A percentile compares a stretch with the other conserved stretches of the same genome.
Evolutionary conservation across 2,113 vertebrate species (phyloP).

Genomic region (Bubo blakistoni): DNA sequence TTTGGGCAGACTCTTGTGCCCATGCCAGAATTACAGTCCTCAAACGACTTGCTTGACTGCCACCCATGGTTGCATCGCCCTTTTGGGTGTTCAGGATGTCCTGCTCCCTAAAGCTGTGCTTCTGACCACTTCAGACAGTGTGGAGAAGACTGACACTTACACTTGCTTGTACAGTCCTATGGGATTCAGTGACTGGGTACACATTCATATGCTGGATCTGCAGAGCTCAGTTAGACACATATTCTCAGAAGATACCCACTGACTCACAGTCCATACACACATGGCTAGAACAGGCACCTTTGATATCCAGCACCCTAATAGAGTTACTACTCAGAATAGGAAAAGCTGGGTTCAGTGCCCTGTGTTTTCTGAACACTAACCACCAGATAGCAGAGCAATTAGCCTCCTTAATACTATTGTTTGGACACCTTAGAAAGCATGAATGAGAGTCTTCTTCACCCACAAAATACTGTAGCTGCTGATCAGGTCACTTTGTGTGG

Average conservation of each 20-base stretch:
- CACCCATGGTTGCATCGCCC: rapidly evolving
- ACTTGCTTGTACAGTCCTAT: neutral
- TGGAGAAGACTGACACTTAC: neutral
- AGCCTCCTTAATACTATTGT: neutral
- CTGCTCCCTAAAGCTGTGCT: neutral
- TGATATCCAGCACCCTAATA: neutral
- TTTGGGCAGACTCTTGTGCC: rapidly evolving
- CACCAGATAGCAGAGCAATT: neutral
- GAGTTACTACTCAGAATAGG: rapidly evolving
- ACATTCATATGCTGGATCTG: neutral
- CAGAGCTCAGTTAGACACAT: neutral
- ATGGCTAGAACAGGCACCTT: neutral
- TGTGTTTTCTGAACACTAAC: neutral
- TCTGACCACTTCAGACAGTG: neutral
- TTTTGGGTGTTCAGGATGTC: neutral
- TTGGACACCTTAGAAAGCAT: neutral
- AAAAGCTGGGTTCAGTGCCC: neutral
- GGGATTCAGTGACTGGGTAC: neutral
- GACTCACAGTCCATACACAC: neutral
- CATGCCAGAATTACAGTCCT: neutral
- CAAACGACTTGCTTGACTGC: neutral
- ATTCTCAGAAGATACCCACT: neutral
- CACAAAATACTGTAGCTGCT: neutral
- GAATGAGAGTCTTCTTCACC: neutral
- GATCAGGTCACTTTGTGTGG: constrained; percentile 50